Conservation (phyloP, 2,113 vertebrate genomes). For the Plectropomus leopardus region DNA sequence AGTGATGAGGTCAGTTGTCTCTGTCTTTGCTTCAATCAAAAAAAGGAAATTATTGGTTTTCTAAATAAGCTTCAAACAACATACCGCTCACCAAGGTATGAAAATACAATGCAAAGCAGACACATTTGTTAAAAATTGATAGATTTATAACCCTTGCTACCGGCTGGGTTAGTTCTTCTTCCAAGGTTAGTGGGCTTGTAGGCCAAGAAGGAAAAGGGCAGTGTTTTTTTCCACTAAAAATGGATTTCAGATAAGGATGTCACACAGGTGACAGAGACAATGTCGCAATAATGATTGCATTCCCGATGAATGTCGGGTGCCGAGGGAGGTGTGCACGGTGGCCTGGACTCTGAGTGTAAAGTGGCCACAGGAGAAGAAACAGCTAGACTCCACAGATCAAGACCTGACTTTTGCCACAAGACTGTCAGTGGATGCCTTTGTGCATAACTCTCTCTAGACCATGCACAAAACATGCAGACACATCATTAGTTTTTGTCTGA, state of each 20-base stretch:
- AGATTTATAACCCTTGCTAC: background rate
- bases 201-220: conserved; percentile 14
- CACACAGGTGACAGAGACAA: conserved; percentile 55
- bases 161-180: background rate
- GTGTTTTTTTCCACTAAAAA: conserved; percentile 46
- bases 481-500: background rate
- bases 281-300: conserved; percentile 63
- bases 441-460: conserved; percentile 3
- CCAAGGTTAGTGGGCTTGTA: conserved; percentile 23
- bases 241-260: conserved; percentile 72
- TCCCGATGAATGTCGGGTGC: conserved; percentile 53
- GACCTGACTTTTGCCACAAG: conserved; percentile 30
- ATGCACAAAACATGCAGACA: background rate
- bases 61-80: background rate
- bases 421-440: background rate
- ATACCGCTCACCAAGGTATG: background rate
- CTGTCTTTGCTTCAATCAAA: background rate
- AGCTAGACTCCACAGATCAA: conserved; percentile 16
- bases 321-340: background rate
- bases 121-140: conserved; percentile 17
- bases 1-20: background rate
- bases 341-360: conserved; percentile 19
- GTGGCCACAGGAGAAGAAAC: conserved; percentile 1
- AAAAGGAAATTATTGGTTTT: background rate
- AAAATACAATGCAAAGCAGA: conserved; percentile 2